These are phyloP conservation scores for Distichodus sexfasciatus DNA, from an alignment of 2,797 vertebrate species.

Conservation along the genomic window DNA sequence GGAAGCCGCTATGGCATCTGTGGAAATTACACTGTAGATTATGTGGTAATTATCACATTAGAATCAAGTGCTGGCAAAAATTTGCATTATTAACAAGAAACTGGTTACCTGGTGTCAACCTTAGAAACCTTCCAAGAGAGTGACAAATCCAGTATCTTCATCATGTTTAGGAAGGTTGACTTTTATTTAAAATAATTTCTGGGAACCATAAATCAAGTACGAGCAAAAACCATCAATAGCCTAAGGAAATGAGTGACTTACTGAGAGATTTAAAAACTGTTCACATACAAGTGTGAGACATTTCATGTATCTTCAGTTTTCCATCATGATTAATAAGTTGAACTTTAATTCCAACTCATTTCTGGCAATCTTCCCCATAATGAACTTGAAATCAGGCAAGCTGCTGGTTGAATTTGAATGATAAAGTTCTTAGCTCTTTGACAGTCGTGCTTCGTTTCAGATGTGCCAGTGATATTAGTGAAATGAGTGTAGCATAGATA, in stretches of 20 bases:
- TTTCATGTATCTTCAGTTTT: background rate
- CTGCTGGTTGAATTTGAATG: background rate
- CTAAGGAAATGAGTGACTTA: too few relatives aligned
- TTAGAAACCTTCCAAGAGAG: background rate
- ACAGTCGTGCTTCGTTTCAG: background rate
- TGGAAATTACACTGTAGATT: background rate
- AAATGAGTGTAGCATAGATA: too few relatives aligned
- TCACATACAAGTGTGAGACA: background rate
- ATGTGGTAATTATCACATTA: background rate
- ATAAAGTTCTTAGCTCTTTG: conserved; percentile 14
- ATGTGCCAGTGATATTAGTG: too few relatives aligned
- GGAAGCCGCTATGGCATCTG: background rate
- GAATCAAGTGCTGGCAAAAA: background rate
- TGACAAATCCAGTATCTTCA: background rate
- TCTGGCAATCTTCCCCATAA: background rate
- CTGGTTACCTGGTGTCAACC: background rate
- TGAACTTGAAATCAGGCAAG: background rate
- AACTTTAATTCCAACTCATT: background rate
- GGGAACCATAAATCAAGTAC: too few relatives aligned
- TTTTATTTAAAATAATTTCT: background rate
- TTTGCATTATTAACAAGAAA: too few relatives aligned
- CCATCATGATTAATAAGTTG: background rate
- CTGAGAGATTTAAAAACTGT: too few relatives aligned
- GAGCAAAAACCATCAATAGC: too few relatives aligned
- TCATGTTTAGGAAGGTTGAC: background rate